Evolutionary conservation across 1,140 invertebrate genomes (phyloP).

Genomic region (Pseudomyrmex concolor): DNA sequence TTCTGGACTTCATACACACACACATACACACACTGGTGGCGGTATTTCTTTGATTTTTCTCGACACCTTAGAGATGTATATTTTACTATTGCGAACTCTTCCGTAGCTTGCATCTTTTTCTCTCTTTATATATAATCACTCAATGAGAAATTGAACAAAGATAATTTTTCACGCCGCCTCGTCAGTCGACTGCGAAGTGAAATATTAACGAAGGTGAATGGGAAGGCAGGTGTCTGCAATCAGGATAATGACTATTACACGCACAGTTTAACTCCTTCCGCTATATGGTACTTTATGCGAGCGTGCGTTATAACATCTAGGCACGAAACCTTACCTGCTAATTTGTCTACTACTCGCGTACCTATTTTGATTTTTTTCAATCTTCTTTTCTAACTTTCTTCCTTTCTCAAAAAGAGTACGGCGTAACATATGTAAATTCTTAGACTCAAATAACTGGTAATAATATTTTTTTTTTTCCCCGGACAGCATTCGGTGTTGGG

Average conservation of each 20-base stretch:
- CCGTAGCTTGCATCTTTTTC: background rate
- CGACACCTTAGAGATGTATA: background rate
- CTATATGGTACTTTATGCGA: background rate
- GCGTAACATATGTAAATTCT: background rate
- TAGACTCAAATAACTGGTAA: background rate
- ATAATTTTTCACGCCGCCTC: background rate
- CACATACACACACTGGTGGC: background rate
- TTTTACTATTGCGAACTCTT: background rate
- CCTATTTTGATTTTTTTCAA: background rate
- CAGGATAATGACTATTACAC: slow-evolving; percentile 37
- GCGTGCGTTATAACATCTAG: background rate
- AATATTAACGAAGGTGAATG: slow-evolving; percentile 53
- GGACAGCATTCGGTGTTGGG: slow-evolving; percentile 67
- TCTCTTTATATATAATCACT: background rate
- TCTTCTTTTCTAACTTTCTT: background rate
- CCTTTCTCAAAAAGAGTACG: background rate
- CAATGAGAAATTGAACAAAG: background rate
- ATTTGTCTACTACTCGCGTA: background rate
- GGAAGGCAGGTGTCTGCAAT: slow-evolving; percentile 38
- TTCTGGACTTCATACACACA: background rate
- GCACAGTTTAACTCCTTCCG: slow-evolving; percentile 44
- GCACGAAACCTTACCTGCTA: background rate
- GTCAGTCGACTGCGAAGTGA: slow-evolving; percentile 18
- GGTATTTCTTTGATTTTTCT: slow-evolving; percentile 26
- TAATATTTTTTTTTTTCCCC: too few species aligned